Percentiles rank a stretch among this genome's conserved stretches.
phyloP scores from a whole-genome alignment of 2,113 vertebrate genomes.

The Cercocebus atys region DNA sequence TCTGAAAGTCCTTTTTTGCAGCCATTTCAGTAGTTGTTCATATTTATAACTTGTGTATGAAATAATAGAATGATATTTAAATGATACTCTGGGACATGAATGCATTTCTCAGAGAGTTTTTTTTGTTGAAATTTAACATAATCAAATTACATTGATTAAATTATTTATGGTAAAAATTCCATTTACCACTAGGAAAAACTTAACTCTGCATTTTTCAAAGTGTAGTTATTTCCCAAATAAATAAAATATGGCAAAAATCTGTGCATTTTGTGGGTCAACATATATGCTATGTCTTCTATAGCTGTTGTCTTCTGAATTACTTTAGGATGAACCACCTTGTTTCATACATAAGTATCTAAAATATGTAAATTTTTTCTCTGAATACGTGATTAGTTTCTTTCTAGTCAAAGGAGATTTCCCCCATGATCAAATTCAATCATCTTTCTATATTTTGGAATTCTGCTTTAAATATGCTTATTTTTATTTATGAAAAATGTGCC shows the following conservation, averaged over 20 bases:
- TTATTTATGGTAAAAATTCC: not conserved
- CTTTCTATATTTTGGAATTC: conserved; percentile 49
- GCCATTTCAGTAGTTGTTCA: not conserved
- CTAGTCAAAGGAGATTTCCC: conserved; percentile 31
- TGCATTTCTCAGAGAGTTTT: not conserved
- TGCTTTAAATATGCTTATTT: conserved; percentile 62
- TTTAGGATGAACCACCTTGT: not conserved
- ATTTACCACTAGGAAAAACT: not conserved
- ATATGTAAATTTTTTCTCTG: not conserved
- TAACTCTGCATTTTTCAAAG: not conserved
- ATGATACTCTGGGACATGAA: not conserved
- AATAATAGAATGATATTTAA: not conserved
- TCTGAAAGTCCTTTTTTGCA: not conserved
- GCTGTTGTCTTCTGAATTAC: not conserved
- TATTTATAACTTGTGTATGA: not conserved
- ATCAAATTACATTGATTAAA: not conserved
- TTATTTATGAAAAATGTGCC: conserved; percentile 66
- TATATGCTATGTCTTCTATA: not conserved
- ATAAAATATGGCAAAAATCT: not conserved
- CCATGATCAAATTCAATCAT: conserved; percentile 51
- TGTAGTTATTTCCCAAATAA: not conserved
- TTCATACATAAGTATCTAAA: conserved; percentile 15
- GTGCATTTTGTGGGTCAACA: not conserved
- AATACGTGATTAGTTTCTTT: not conserved
- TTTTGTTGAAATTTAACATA: not conserved